Evolutionary conservation across 2,113 vertebrate genomes (phyloP), one percentile per base, ranked within the genome.

Genomic region (Chitala chitala): DNA sequence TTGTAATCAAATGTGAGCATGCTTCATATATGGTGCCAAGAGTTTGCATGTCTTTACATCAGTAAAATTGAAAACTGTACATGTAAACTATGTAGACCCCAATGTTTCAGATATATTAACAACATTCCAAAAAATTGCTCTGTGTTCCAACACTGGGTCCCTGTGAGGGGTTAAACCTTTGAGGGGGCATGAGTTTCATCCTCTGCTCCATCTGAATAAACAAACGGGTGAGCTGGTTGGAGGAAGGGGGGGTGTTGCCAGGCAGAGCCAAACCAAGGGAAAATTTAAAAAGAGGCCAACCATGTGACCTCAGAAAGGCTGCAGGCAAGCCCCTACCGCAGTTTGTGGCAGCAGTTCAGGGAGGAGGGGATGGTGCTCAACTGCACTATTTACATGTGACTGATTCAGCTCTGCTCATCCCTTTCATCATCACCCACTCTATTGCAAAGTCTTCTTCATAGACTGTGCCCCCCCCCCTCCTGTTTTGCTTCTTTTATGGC

Each of bases 171-270:
- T 90, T 89, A 89, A 90, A 64, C 79, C 76, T 84, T 78, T n/a
- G n/a, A n/a, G n/a, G 75, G 76, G 79, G 82, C 84, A 83, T 86
- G 89, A 86, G 86, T 89, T 89, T 90, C 88, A 88, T 89, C 83
- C 81, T 78, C 84, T 85, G 85, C 84, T 87, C 86, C 88, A 89
- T 89, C 88, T 88, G 89, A 90, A 86, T 87, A 90, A 90, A 89
- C 89, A 87, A 89, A 82, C 84, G 82, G 84, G 81, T 89, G 87
- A 89, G 87, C 89, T 87, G 86, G 85, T 79, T 75, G 75, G 77
- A 83, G 83, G 26, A 1, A 31, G 61, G 61, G n/a, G 78, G 68
- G 68, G 7, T 12, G 31, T 29, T 72, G 82, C 81, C 79, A 83
- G 87, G 84, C 82, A n/a, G 58, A 31, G 84, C 80, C 81, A 87